These are phyloP conservation scores for Pseudococcus longispinus DNA, from an alignment of 2,888 invertebrate genomes.

Conservation along the genomic window DNA sequence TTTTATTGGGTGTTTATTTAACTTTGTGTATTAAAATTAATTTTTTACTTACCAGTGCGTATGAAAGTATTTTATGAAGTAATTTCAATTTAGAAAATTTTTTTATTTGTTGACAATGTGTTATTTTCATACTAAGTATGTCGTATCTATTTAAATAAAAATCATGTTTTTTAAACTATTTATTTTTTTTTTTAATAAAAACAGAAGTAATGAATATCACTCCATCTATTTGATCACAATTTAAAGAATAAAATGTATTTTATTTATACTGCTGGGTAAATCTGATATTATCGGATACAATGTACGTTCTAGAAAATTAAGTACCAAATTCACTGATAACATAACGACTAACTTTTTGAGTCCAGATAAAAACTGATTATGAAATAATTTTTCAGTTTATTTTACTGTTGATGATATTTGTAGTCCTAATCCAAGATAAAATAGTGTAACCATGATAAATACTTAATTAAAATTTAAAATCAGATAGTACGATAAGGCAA, in stretches of 20 bases:
- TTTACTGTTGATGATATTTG: neutral
- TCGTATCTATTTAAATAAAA: neutral
- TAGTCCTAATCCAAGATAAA: neutral
- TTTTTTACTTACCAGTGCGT: neutral
- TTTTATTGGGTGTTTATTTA: neutral
- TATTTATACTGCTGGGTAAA: no score
- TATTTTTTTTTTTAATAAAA: no score
- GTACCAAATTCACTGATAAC: no score
- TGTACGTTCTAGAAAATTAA: no score
- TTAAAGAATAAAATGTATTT: no score
- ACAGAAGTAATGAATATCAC: no score
- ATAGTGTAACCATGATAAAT: no score
- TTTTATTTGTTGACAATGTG: neutral
- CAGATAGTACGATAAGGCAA: neutral
- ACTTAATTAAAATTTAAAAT: neutral
- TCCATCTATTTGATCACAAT: no score
- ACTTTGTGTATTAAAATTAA: neutral
- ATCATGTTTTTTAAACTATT: neutral
- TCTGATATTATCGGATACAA: no score
- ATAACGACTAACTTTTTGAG: no score
- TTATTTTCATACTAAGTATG: neutral
- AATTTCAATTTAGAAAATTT: neutral
- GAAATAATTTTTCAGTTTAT: neutral
- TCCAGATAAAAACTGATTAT: neutral
- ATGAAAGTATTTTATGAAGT: neutral